A percentile compares a stretch with the other conserved stretches of the same genome.
These are phyloP conservation scores for Drosophila multiciliata DNA, from an alignment of 2,888 invertebrate genomes.

Conservation along the genomic window DNA sequence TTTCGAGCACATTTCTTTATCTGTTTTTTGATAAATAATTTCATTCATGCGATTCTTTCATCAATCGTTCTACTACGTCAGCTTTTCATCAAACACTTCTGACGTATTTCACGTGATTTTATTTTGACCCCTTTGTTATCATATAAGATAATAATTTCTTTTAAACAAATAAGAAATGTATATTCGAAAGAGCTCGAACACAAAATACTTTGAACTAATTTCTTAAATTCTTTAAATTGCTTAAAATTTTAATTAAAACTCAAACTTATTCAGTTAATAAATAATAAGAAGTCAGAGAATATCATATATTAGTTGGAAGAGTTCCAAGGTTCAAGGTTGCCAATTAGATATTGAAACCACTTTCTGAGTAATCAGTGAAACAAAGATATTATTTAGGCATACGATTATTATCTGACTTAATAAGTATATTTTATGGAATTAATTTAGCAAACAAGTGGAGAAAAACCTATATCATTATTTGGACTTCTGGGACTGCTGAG, in stretches of 20 bases:
- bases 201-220: neutral
- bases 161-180: neutral
- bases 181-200: neutral
- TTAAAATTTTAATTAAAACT: neutral
- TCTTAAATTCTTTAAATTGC: no score
- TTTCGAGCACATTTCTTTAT: conserved; percentile 10
- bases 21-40: neutral
- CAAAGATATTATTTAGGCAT: conserved; percentile 1
- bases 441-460: conserved; percentile 3
- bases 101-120: neutral
- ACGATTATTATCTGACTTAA: conserved; percentile 9
- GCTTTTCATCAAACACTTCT: neutral
- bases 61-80: neutral
- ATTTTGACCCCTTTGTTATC: neutral
- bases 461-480: neutral
- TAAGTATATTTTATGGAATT: conserved; percentile 4
- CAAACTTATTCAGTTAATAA: neutral
- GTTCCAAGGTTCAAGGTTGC: neutral
- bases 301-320: neutral
- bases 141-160: neutral
- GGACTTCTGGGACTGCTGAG: neutral
- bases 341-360: no score
- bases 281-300: neutral
- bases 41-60: neutral
- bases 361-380: neutral